phyloP scores from a whole-genome alignment of 2,797 vertebrate genomes.

The Etheostoma nigrum region DNA sequence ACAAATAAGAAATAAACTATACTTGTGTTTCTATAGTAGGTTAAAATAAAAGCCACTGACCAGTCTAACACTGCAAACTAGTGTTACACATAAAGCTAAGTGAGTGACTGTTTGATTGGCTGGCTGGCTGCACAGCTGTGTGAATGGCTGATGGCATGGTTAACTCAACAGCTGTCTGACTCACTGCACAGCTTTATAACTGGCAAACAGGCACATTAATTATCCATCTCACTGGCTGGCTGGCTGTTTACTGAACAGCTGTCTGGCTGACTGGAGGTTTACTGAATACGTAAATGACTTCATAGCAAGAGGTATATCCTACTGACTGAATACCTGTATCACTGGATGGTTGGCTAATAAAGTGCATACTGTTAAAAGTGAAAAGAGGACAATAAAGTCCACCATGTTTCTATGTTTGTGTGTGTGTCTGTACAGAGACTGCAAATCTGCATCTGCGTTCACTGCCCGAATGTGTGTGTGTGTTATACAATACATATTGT shows the following conservation, averaged over 20 bases:
- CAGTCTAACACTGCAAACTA: not conserved
- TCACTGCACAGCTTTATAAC: slow-evolving; percentile 57
- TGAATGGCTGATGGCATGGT: slow-evolving; percentile 37
- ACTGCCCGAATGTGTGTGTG: slow-evolving; percentile 35
- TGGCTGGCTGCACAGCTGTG: slow-evolving; percentile 45
- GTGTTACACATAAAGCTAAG: slow-evolving; percentile 1
- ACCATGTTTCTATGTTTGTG: slow-evolving; percentile 7
- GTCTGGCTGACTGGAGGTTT: slow-evolving; percentile 31
- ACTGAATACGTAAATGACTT: slow-evolving; percentile 5
- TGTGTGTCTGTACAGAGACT: slow-evolving; percentile 14
- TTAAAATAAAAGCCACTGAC: not conserved
- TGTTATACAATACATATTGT: slow-evolving; percentile 84
- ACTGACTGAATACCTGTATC: slow-evolving; percentile 8
- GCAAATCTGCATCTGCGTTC: slow-evolving; percentile 9
- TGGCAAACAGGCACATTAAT: slow-evolving; percentile 57
- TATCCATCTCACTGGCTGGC: slow-evolving; percentile 53
- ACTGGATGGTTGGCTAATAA: not conserved
- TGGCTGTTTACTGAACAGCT: slow-evolving; percentile 49
- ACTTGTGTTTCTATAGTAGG: not conserved
- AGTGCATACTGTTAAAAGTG: not conserved
- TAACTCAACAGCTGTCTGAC: slow-evolving; percentile 60
- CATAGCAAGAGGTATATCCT: not conserved
- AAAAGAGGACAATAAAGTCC: not conserved
- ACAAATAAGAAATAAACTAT: not conserved
- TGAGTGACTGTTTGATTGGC: not conserved